Evolutionary conservation across 2,888 invertebrate genomes (phyloP).

Genomic region (Choreutis nemorana): DNA sequence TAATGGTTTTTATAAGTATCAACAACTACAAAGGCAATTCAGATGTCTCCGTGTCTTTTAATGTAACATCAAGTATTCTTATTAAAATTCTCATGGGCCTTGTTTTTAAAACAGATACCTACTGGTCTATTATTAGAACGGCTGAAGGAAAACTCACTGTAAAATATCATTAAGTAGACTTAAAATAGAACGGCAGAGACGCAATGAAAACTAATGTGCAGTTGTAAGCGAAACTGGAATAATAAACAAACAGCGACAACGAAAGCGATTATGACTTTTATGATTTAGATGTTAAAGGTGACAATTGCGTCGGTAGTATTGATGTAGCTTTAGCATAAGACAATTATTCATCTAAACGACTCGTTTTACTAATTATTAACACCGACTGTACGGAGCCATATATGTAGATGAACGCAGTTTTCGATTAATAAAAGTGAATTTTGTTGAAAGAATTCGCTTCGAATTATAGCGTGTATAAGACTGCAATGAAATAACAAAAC

Average conservation of each 20-base stretch:
- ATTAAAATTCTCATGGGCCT: slow-evolving; percentile 10
- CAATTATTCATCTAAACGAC: slow-evolving; percentile 26
- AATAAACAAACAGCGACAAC: slow-evolving; percentile 1
- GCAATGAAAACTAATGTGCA: slow-evolving; percentile 30
- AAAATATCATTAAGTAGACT: slow-evolving; percentile 30
- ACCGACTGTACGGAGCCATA: slow-evolving; percentile 19
- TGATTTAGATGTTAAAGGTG: slow-evolving; percentile 5
- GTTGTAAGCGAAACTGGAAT: slow-evolving; percentile 21
- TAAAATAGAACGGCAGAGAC: slow-evolving; percentile 26
- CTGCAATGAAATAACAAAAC: no score
- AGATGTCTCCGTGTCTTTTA: slow-evolving; percentile 29
- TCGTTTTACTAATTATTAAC: slow-evolving; percentile 25
- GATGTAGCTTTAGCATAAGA: slow-evolving; percentile 8
- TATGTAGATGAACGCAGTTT: no score
- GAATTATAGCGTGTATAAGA: no score
- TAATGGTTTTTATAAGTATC: neutral
- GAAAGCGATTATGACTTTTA: neutral
- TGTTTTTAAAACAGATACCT: slow-evolving; percentile 22
- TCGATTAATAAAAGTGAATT: no score
- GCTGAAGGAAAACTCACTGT: slow-evolving; percentile 23
- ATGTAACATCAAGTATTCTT: slow-evolving; percentile 25
- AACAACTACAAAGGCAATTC: slow-evolving; percentile 21
- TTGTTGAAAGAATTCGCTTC: no score
- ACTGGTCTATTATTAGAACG: slow-evolving; percentile 22
- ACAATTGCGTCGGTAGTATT: no score